These are phyloP conservation scores for Gambusia affinis DNA, from an alignment of 2,113 vertebrate genomes.

Conservation along the genomic window DNA sequence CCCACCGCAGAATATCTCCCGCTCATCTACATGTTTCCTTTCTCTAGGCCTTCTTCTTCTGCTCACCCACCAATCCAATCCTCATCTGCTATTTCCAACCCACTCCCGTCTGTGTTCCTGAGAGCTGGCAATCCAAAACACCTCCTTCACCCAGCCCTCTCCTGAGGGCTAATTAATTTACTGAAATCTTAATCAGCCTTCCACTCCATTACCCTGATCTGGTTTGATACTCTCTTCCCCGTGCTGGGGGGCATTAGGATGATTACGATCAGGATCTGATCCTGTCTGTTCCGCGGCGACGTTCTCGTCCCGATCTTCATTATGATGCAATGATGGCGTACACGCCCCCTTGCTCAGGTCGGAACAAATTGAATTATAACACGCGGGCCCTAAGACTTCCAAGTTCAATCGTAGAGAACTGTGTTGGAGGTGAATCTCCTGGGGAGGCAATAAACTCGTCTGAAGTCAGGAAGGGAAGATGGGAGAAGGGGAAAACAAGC, in stretches of 20 bases:
- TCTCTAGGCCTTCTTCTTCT: neutral
- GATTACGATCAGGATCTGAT: slow-evolving; percentile 45
- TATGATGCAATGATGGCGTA: slow-evolving; percentile 35
- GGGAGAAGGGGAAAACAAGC: slow-evolving; percentile 12
- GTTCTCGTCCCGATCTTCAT: slow-evolving; percentile 18
- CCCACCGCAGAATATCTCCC: neutral
- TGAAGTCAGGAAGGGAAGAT: slow-evolving; percentile 37
- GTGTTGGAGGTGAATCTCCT: slow-evolving; percentile 47
- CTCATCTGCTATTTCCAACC: slow-evolving; percentile 25
- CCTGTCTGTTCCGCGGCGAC: slow-evolving; percentile 1
- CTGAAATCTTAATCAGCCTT: slow-evolving; percentile 71
- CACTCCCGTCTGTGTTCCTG: slow-evolving; percentile 39
- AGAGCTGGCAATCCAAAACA: slow-evolving; percentile 28
- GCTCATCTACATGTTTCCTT: slow-evolving; percentile 5
- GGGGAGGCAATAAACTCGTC: slow-evolving; percentile 51
- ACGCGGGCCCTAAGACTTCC: slow-evolving; percentile 25
- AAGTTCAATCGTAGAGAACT: slow-evolving; percentile 50
- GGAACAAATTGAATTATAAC: slow-evolving; percentile 59
- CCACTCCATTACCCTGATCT: slow-evolving; percentile 60
- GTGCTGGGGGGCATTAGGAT: slow-evolving; percentile 62
- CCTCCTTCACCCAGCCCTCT: slow-evolving; percentile 57
- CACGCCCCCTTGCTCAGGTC: slow-evolving; percentile 53
- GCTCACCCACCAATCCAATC: slow-evolving; percentile 9
- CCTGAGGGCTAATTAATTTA: slow-evolving; percentile 70
- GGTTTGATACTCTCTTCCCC: slow-evolving; percentile 45